Percentiles rank a stretch among this genome's conserved stretches.
Conservation (phyloP, 2,888 invertebrate species). For the Oscheius sp. region DNA sequence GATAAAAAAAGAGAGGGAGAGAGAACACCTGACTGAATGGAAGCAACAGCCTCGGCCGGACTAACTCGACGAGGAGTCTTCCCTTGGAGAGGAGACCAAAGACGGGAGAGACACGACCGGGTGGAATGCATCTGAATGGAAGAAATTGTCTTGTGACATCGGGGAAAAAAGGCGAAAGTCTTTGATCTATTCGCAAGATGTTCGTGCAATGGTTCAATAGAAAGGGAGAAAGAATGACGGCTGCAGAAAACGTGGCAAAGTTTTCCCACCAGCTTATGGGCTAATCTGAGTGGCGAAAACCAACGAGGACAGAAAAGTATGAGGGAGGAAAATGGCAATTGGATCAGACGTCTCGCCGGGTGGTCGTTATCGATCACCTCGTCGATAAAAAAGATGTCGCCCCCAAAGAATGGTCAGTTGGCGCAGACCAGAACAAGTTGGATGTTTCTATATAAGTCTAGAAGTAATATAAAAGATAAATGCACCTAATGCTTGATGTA, state of each 20-base stretch:
- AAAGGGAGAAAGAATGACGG: too few relatives aligned
- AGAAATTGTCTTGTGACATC: neutral
- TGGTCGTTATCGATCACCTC: constrained; percentile 23
- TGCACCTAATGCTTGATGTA: too few relatives aligned
- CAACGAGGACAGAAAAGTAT: neutral
- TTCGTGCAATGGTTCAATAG: neutral
- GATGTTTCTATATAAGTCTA: too few relatives aligned
- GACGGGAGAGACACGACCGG: constrained; percentile 16
- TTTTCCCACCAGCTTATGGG: neutral
- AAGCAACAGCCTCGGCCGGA: constrained; percentile 60
- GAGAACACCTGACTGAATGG: constrained; percentile 53
- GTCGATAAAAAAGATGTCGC: constrained; percentile 13
- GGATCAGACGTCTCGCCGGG: constrained; percentile 17
- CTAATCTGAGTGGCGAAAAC: neutral
- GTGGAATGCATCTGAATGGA: constrained; percentile 12
- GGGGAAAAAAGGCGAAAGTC: neutral
- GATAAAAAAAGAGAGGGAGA: neutral
- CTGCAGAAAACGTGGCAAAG: too few relatives aligned
- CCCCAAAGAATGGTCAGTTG: constrained; percentile 1
- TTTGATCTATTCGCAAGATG: neutral
- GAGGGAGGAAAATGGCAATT: neutral
- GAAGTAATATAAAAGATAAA: too few relatives aligned
- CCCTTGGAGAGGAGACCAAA: constrained; percentile 26
- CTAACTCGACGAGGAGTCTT: constrained; percentile 55
- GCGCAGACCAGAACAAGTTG: neutral